phyloP scores from a whole-genome alignment of 2,113 vertebrate species.

The Laticauda laticaudata region DNA sequence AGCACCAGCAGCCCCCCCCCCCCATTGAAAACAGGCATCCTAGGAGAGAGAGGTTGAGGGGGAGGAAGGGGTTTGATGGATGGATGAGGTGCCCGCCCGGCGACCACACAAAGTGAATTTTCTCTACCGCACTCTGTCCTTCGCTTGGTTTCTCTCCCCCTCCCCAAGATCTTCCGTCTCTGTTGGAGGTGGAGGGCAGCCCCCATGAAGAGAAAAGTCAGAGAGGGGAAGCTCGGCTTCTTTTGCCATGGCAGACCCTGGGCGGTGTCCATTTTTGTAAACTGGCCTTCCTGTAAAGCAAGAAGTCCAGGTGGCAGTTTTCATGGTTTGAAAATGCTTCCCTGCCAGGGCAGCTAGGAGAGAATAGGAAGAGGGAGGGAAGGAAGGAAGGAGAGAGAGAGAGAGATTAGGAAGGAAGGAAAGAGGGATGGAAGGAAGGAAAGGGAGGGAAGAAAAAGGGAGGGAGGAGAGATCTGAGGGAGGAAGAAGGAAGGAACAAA shows the following conservation, averaged over 20 bases:
- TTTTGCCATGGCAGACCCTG: neutral
- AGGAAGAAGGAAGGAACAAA: too few relatives aligned
- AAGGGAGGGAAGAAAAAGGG: too few relatives aligned
- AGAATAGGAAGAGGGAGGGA: neutral
- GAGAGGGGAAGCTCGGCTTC: neutral
- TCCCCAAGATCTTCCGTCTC: neutral
- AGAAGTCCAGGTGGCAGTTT: neutral
- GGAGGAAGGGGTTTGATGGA: neutral
- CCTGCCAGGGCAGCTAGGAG: neutral
- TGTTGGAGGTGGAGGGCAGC: neutral
- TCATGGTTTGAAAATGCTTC: neutral
- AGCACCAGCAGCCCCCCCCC: neutral
- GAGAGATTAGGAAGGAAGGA: too few relatives aligned
- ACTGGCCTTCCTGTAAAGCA: neutral
- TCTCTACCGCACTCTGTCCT: neutral
- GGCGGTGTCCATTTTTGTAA: neutral
- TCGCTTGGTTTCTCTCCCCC: neutral
- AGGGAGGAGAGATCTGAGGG: too few relatives aligned
- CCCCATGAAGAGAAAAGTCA: neutral
- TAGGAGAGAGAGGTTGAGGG: accelerated
- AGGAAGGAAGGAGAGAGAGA: too few relatives aligned
- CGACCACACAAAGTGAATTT: neutral
- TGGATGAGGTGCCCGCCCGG: neutral
- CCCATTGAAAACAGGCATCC: neutral
- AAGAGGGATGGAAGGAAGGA: too few relatives aligned